Percentiles rank a stretch among this genome's conserved stretches.
Evolutionary conservation across 2,113 vertebrate species (phyloP).

Genomic region (Epinephelus moara): DNA sequence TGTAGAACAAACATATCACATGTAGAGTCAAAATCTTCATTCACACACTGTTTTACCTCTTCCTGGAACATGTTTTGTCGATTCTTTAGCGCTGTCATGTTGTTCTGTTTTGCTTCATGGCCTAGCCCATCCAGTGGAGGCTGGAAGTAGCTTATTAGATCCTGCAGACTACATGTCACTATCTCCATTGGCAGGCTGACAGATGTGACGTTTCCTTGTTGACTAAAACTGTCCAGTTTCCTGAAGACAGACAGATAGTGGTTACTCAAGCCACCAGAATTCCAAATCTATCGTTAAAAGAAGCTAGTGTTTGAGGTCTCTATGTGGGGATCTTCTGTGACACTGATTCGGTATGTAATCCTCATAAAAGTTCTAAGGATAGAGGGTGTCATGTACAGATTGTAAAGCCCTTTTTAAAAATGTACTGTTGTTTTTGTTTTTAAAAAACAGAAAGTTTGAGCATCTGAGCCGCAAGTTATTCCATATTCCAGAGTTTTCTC

Average conservation of each 20-base stretch:
- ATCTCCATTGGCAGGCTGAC: constrained; percentile 85
- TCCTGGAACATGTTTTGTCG: constrained; percentile 96
- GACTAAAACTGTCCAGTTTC: constrained; percentile 89
- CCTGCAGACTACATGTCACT: constrained; percentile 89
- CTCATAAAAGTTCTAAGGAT: not conserved
- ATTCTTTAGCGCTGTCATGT: constrained; percentile 88
- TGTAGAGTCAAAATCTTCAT: not conserved
- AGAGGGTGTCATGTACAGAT: too few relatives aligned
- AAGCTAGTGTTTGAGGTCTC: not conserved
- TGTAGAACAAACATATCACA: not conserved
- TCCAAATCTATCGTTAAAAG: not conserved
- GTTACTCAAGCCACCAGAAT: not conserved
- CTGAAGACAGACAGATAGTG: constrained; percentile 71
- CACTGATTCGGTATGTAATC: not conserved
- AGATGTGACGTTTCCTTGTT: constrained; percentile 81
- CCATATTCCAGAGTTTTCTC: not conserved
- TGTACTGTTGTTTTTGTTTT: not conserved
- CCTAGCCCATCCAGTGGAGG: constrained; percentile 86
- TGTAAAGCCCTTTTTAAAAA: too few relatives aligned
- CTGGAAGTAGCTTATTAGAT: constrained; percentile 93
- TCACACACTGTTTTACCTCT: constrained; percentile 86
- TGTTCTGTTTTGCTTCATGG: constrained; percentile 90
- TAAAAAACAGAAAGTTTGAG: not conserved
- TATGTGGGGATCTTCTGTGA: not conserved
- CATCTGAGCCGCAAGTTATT: not conserved